Base-by-base conservation (phyloP, 35 echinoderm and acorn worm species). In the Ptychodera flava region DNA sequence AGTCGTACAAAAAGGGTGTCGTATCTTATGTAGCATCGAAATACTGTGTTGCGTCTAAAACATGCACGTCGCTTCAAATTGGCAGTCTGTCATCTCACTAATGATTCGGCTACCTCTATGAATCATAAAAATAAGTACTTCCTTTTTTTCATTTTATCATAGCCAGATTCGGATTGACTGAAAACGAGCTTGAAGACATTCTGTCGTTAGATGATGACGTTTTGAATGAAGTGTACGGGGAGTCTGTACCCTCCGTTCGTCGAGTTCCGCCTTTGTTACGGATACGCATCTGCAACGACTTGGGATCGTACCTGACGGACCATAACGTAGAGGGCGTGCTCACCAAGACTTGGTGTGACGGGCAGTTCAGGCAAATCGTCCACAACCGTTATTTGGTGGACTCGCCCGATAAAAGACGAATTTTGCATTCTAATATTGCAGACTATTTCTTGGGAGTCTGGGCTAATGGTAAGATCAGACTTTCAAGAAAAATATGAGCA, bases 321-420 rank as follows among this genome's bases (percentile, higher is more conserved):
- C 84, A 88, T 0, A 90, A 92, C 38, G 88, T 91, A 31, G 94
- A 85, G 86, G 94, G 94, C 35, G 45, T 92, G 90, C 79, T 92
- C 12, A 91, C 92, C 1, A 34, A 87, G 30, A 88, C 87, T 16
- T 95, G 94, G 94, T 92, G 92, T 77, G 90, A 95, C 86, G 75
- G 90, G 16, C 94, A 95, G 33, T 92, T 95, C 37, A 93, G 89
- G 79, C 90, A 95, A 86, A 87, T 91, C 22, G 91, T 88, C 32
- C 29, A 79, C 30, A 88, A 83, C 35, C 91, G 88, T 28, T 95
- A 95, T 64, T 85, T 95, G 0, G n/a, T n/a, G n/a, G 34, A 76
- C 1, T 33, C 79, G 33, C 14, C 84, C 1, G 45, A 64, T 64
- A 91, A 32, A 29, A 77, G 35, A 27, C 15, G 64, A 28, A 31